phyloP scores from a whole-genome alignment of 2,113 vertebrate species.

The Coreoperca whiteheadi region DNA sequence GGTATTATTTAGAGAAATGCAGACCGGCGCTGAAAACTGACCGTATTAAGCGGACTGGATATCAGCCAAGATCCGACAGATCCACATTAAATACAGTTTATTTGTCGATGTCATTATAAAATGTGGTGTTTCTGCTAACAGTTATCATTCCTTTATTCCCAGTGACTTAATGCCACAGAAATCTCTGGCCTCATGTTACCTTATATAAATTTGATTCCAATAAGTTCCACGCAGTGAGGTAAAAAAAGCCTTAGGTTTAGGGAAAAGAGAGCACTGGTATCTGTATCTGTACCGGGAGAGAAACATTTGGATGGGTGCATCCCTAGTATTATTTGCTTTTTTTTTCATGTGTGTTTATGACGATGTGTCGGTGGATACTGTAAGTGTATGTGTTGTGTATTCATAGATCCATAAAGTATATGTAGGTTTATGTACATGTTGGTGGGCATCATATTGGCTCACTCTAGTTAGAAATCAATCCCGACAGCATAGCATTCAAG shows the following conservation, averaged over 20 bases:
- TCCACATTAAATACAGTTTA: neutral
- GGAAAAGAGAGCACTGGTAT: no score
- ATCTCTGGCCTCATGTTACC: neutral
- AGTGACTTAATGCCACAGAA: neutral
- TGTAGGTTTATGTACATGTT: neutral
- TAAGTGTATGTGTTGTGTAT: neutral
- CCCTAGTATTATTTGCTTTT: neutral
- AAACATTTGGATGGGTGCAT: no score
- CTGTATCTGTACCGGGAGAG: no score
- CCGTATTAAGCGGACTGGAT: neutral
- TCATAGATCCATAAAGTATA: neutral
- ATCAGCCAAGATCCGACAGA: neutral
- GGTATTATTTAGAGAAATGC: neutral
- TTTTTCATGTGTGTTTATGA: neutral
- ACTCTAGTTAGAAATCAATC: neutral
- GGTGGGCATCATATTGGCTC: neutral
- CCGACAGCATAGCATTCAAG: neutral
- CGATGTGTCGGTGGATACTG: neutral
- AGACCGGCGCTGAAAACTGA: neutral
- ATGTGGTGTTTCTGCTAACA: neutral
- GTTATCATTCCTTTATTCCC: neutral
- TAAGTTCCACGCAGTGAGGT: no score
- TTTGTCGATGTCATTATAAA: neutral
- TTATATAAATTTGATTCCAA: neutral
- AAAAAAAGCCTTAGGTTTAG: no score